Evolutionary conservation across 2,113 vertebrate species (phyloP).

Genomic region (Notiomystis cincta): DNA sequence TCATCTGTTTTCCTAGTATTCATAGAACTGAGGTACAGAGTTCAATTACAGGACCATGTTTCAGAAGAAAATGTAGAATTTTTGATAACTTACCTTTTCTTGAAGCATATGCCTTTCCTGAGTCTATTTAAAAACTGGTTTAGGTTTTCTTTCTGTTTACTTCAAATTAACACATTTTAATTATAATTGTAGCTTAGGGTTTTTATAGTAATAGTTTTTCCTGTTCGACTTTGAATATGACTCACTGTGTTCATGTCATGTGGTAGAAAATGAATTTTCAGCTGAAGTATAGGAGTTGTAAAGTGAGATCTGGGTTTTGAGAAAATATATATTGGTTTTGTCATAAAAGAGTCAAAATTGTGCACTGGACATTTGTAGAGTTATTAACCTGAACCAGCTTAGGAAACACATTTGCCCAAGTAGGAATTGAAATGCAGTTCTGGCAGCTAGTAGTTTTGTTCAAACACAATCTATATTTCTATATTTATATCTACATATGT

Average conservation of each 20-base stretch:
- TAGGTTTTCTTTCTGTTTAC: background rate
- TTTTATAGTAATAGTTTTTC: background rate
- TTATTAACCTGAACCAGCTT: background rate
- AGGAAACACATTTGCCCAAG: background rate
- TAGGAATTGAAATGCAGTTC: background rate
- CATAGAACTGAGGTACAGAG: background rate
- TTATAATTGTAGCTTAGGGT: background rate
- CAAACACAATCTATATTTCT: background rate
- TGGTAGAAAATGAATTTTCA: background rate
- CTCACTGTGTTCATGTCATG: background rate
- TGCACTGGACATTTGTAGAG: background rate
- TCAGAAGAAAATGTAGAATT: background rate
- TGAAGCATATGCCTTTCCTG: background rate
- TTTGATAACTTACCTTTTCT: background rate
- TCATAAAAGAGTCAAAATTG: background rate
- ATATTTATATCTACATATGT: background rate
- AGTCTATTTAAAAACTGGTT: background rate
- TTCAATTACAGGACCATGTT: background rate
- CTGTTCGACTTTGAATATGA: background rate
- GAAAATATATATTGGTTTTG: rapidly evolving
- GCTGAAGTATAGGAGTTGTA: background rate
- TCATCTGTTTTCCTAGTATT: background rate
- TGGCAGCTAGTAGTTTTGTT: background rate
- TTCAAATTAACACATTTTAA: background rate
- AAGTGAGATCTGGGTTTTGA: background rate